Percentiles rank a stretch among this genome's conserved stretches.
Conservation (phyloP, 2,797 vertebrate genomes). For the Enteromius paludinosus region DNA sequence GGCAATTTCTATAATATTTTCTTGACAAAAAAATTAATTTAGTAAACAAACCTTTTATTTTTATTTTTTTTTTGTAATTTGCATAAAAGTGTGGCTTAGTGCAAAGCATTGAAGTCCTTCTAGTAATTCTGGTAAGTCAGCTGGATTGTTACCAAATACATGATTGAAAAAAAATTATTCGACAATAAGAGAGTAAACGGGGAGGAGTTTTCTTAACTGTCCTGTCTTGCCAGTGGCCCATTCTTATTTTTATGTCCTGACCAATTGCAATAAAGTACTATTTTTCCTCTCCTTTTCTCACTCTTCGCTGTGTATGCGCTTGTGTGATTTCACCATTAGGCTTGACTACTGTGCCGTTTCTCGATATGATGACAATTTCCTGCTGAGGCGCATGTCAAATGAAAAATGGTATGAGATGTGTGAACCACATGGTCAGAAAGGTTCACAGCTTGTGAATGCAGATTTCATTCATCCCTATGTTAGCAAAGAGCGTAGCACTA, state of each 20-base stretch:
- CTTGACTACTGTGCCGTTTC: constrained; percentile 53
- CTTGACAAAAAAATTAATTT: too few relatives aligned
- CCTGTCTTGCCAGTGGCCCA: neutral
- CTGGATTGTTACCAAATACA: neutral
- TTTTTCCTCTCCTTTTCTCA: constrained; percentile 11
- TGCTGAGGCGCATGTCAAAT: constrained; percentile 55
- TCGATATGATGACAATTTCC: constrained; percentile 56
- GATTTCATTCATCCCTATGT: constrained; percentile 34
- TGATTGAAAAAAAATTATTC: neutral
- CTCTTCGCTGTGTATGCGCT: neutral
- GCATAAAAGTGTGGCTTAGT: neutral
- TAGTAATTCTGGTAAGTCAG: neutral
- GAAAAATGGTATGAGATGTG: constrained; percentile 48
- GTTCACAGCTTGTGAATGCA: constrained; percentile 49
- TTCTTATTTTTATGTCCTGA: neutral
- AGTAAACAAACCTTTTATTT: neutral
- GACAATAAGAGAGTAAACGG: neutral
- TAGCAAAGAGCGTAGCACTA: constrained; percentile 5
- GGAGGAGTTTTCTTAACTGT: neutral
- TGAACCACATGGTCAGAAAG: constrained; percentile 49
- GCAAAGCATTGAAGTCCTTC: neutral
- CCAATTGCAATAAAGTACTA: neutral
- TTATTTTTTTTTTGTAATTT: neutral
- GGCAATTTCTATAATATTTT: neutral
- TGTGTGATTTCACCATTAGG: constrained; percentile 51